phyloP scores from a whole-genome alignment of 2,113 vertebrate species.

The Plestiodon gilberti region DNA sequence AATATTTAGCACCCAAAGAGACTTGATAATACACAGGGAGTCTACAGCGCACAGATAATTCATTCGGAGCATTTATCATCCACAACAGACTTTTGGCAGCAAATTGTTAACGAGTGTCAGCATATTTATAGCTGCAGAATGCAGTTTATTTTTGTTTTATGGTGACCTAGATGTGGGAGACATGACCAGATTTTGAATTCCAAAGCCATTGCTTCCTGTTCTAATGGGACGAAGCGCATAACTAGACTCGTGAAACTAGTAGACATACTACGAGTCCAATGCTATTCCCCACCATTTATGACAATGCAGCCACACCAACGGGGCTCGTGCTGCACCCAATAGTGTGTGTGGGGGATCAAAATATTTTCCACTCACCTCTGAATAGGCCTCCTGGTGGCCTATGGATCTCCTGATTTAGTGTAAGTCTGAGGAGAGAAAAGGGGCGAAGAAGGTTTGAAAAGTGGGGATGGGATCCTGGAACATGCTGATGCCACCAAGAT shows the following conservation, averaged over 20 bases:
- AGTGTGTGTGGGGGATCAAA: too few relatives aligned
- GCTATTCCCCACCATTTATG: too few relatives aligned
- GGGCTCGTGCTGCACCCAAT: too few relatives aligned
- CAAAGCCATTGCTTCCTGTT: not conserved
- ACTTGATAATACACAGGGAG: conserved; percentile 2
- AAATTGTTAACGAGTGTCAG: conserved; percentile 18
- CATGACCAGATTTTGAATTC: not conserved
- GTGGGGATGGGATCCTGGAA: too few relatives aligned
- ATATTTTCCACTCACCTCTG: too few relatives aligned
- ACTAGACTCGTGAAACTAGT: not conserved
- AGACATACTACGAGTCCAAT: too few relatives aligned
- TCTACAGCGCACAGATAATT: conserved; percentile 15
- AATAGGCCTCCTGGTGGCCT: too few relatives aligned
- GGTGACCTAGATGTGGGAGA: conserved; percentile 26
- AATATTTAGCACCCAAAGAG: conserved; percentile 16
- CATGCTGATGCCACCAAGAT: too few relatives aligned
- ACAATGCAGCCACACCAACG: too few relatives aligned
- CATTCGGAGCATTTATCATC: not conserved
- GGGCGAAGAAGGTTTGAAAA: too few relatives aligned
- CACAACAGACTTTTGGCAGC: not conserved
- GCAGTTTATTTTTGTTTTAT: conserved; percentile 14
- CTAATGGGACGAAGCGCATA: not conserved
- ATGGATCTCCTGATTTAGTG: too few relatives aligned
- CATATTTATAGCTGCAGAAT: conserved; percentile 23
- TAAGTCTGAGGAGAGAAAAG: too few relatives aligned